Percentiles rank a stretch among this genome's conserved stretches.
Conservation (phyloP, 2,797 vertebrate species). For the Leptatherina wallacei region DNA sequence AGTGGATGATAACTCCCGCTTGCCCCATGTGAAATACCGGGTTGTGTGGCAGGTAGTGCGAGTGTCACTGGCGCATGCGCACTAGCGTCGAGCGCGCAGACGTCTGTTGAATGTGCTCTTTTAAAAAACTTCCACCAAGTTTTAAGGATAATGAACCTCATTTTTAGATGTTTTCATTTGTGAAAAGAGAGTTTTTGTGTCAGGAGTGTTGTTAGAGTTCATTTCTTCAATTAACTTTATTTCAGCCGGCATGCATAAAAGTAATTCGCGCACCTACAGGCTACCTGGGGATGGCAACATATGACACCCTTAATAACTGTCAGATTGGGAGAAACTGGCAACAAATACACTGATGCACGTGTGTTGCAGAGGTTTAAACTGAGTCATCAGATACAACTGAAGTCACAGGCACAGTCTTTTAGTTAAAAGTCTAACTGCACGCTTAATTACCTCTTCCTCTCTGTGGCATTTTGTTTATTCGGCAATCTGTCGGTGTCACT, state of each 20-base stretch:
- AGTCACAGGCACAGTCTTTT: not conserved
- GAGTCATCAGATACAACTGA: slow-evolving; percentile 7
- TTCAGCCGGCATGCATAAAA: not conserved
- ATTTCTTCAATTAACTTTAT: not conserved
- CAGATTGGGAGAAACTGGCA: not conserved
- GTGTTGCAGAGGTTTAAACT: slow-evolving; percentile 1
- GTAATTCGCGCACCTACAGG: slow-evolving; percentile 5
- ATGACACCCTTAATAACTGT: slow-evolving; percentile 5
- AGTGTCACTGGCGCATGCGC: slow-evolving; percentile 82
- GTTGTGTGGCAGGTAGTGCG: slow-evolving; percentile 83
- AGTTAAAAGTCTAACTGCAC: slow-evolving; percentile 3
- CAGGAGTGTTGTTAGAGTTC: not conserved
- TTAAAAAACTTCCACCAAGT: not conserved
- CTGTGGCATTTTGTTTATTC: slow-evolving; percentile 39
- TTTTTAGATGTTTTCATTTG: slow-evolving; percentile 39
- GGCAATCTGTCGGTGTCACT: slow-evolving; percentile 27
- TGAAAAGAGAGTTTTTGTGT: slow-evolving; percentile 1
- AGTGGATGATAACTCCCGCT: slow-evolving; percentile 78
- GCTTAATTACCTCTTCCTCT: slow-evolving; percentile 22
- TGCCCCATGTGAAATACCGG: slow-evolving; percentile 84
- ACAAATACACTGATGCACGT: slow-evolving; percentile 7
- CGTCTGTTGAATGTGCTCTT: slow-evolving; percentile 14
- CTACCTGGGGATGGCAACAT: slow-evolving; percentile 11
- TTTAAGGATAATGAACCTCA: slow-evolving; percentile 46
- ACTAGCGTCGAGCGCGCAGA: slow-evolving; percentile 40